A percentile compares a stretch with the other conserved stretches of the same genome.
Evolutionary conservation across 2,888 invertebrate species (phyloP).

Genomic region (Melieria picta): DNA sequence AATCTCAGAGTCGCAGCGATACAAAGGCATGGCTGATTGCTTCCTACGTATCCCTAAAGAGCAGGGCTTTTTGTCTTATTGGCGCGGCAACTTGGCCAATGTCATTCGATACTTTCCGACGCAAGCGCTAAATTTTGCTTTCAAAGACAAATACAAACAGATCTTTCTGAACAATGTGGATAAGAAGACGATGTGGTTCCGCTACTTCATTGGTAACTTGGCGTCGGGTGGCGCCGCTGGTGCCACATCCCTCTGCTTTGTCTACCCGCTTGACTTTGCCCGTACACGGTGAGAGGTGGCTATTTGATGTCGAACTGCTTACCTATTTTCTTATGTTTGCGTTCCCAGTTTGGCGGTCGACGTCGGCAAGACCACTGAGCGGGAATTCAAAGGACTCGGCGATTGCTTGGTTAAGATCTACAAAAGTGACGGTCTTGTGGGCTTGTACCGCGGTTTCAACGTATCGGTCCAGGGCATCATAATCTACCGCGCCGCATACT

Average conservation of each 20-base stretch:
- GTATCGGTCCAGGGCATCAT: conserved; percentile 77
- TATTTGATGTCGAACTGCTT: background rate
- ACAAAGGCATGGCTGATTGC: conserved; percentile 85
- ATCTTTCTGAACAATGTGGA: conserved; percentile 71
- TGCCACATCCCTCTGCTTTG: conserved; percentile 88
- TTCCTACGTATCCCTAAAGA: conserved; percentile 82
- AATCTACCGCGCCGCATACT: conserved; percentile 91
- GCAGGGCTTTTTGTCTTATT: conserved; percentile 81
- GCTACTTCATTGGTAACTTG: conserved; percentile 82
- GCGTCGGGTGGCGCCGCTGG: conserved; percentile 91
- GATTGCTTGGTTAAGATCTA: conserved; percentile 85
- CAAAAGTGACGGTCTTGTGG: conserved; percentile 80
- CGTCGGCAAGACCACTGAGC: conserved; percentile 80
- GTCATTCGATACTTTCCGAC: conserved; percentile 91
- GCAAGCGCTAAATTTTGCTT: conserved; percentile 90
- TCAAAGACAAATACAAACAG: conserved; percentile 88
- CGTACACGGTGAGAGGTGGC: conserved; percentile 73
- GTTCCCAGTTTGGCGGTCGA: conserved; percentile 71
- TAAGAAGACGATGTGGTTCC: conserved; percentile 86
- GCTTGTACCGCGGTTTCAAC: conserved; percentile 44
- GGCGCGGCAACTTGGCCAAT: conserved; percentile 92
- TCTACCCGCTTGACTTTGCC: conserved; percentile 91
- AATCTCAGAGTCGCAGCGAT: conserved; percentile 80
- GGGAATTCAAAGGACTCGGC: conserved; percentile 87
- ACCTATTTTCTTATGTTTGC: background rate